Percentiles rank a stretch among this genome's conserved stretches.
These are phyloP conservation scores for Salmo trutta DNA, from an alignment of 2,797 vertebrate genomes.

Conservation along the genomic window DNA sequence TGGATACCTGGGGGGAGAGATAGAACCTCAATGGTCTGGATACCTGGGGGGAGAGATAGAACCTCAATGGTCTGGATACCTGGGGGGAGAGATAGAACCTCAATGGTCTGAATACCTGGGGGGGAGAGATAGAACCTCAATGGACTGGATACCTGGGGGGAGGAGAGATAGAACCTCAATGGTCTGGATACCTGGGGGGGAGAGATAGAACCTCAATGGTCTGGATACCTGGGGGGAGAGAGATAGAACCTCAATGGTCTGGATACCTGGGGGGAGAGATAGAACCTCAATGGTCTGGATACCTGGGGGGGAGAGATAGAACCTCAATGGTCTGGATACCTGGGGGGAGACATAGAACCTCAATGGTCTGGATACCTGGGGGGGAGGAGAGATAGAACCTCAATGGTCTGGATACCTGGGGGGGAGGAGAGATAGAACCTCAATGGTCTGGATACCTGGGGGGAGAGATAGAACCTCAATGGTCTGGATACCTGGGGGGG, in stretches of 20 bases:
- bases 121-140: conserved; percentile 76
- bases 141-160: conserved; percentile 75
- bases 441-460: conserved; percentile 70
- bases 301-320: conserved; percentile 81
- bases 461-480: conserved; percentile 69
- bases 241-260: conserved; percentile 75
- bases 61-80: conserved; percentile 78
- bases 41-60: conserved; percentile 74
- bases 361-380: conserved; percentile 77
- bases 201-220: conserved; percentile 72
- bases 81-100: conserved; percentile 71
- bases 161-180: conserved; percentile 33
- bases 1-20: conserved; percentile 78
- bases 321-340: conserved; percentile 77
- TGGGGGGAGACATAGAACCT: conserved; percentile 33
- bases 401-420: conserved; percentile 77
- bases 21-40: conserved; percentile 71
- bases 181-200: conserved; percentile 76
- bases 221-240: conserved; percentile 73
- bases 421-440: conserved; percentile 68
- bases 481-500: conserved; percentile 80
- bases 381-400: conserved; percentile 70
- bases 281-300: conserved; percentile 72
- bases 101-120: conserved; percentile 78
- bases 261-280: conserved; percentile 67